Conservation (phyloP, 2,113 vertebrate genomes). For the Macaca nemestrina region DNA sequence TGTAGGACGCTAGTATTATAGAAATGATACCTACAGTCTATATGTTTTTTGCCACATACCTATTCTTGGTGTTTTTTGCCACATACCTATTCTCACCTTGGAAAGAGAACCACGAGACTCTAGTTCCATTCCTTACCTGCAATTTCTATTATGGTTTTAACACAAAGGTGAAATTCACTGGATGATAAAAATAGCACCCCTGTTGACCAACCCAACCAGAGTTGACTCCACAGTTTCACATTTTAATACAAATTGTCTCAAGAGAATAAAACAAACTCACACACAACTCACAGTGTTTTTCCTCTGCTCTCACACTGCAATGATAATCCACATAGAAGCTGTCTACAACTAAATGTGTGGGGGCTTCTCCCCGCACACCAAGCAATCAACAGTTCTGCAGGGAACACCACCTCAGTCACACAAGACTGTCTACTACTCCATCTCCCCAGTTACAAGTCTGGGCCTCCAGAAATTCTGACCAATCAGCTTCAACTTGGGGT, state of each 20-base stretch:
- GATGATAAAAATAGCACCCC: accelerated
- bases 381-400: too few relatives aligned
- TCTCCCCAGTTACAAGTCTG: too few relatives aligned
- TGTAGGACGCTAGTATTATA: background rate
- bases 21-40: accelerated
- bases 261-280: background rate
- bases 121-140: accelerated
- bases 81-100: accelerated
- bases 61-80: too few relatives aligned
- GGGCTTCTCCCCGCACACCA: background rate
- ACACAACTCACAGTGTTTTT: background rate
- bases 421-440: too few relatives aligned
- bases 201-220: accelerated
- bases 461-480: too few relatives aligned
- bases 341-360: background rate
- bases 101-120: background rate
- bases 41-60: accelerated
- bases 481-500: too few relatives aligned
- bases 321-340: too few relatives aligned
- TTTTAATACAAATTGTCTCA: background rate
- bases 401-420: too few relatives aligned
- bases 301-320: background rate
- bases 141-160: background rate
- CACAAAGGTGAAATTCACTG: background rate
- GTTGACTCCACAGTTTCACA: accelerated